A percentile compares a stretch with the other conserved stretches of the same genome.
phyloP scores from a whole-genome alignment of 2,888 invertebrate species.

The Epinotia brunnichana region DNA sequence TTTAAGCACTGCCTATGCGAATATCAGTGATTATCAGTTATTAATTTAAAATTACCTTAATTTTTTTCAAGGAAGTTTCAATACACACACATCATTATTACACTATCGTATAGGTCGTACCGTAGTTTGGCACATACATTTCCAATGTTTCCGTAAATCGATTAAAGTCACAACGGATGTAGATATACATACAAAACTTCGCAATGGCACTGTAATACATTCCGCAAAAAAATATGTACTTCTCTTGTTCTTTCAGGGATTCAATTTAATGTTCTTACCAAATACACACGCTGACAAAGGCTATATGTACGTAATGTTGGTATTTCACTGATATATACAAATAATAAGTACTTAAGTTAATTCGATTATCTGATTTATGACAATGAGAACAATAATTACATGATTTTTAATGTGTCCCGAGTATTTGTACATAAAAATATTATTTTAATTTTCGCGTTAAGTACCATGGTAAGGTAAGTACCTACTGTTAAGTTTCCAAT shows the following conservation, averaged over 20 bases:
- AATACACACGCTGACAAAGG: not conserved
- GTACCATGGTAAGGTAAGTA: conserved; percentile 14
- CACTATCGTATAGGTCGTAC: not conserved
- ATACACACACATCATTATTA: not conserved
- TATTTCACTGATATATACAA: not conserved
- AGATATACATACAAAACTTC: conserved; percentile 1
- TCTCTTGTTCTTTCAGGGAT: not conserved
- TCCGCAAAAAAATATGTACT: not conserved
- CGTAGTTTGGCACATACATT: conserved; percentile 36
- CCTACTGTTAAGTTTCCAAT: not conserved
- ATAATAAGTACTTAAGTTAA: not conserved
- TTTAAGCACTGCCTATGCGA: too few relatives aligned
- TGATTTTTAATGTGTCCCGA: not conserved
- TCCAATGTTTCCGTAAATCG: not conserved
- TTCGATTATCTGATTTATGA: conserved; percentile 1
- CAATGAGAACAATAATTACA: not conserved
- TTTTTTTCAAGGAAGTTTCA: not conserved
- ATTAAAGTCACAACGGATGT: not conserved
- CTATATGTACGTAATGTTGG: not conserved
- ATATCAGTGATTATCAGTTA: not conserved
- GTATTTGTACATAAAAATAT: conserved; percentile 3
- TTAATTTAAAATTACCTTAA: not conserved
- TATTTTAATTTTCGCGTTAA: conserved; percentile 1
- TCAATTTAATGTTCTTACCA: not conserved
- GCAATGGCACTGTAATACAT: conserved; percentile 24